phyloP scores from a whole-genome alignment of 2,888 invertebrate genomes.

The Odontocerum albicorne region DNA sequence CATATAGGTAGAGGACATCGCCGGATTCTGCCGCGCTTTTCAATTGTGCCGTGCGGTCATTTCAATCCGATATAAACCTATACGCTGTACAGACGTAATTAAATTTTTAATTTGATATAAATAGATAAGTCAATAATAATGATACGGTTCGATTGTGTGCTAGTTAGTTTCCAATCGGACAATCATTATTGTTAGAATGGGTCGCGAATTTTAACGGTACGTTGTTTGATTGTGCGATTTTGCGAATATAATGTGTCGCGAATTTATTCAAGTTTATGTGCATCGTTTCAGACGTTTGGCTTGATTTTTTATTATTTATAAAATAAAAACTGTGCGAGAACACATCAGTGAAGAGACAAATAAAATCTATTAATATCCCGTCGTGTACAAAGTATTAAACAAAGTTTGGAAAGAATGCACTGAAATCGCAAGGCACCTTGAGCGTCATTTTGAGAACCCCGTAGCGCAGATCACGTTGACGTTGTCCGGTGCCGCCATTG shows the following conservation, averaged over 20 bases:
- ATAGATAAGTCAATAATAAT: conserved; percentile 3
- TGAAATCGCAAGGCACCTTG: conserved; percentile 68
- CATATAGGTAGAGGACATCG: conserved; percentile 30
- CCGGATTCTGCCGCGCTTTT: conserved; percentile 29
- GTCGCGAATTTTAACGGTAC: conserved; percentile 24
- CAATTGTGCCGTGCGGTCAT: conserved; percentile 13
- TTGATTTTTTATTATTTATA: too few relatives aligned
- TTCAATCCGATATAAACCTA: conserved; percentile 10
- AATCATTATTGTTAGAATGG: conserved; percentile 8
- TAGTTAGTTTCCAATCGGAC: conserved; percentile 30
- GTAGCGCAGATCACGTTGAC: conserved; percentile 70
- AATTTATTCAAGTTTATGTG: conserved; percentile 11
- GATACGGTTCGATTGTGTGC: conserved; percentile 10
- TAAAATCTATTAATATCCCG: conserved; percentile 30
- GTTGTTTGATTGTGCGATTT: conserved; percentile 19
- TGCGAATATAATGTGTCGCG: conserved; percentile 21
- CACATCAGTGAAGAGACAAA: conserved; percentile 21
- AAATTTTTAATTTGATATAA: not conserved
- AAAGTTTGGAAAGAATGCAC: conserved; percentile 49
- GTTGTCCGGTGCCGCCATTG: conserved; percentile 67
- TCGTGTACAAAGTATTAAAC: conserved; percentile 24
- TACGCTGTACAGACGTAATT: conserved; percentile 8
- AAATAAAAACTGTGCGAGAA: conserved; percentile 13
- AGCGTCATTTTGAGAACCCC: conserved; percentile 81
- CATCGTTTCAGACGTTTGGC: conserved; percentile 8